phyloP scores from a whole-genome alignment of 2,113 vertebrate genomes.

The Oryzias javanicus region DNA sequence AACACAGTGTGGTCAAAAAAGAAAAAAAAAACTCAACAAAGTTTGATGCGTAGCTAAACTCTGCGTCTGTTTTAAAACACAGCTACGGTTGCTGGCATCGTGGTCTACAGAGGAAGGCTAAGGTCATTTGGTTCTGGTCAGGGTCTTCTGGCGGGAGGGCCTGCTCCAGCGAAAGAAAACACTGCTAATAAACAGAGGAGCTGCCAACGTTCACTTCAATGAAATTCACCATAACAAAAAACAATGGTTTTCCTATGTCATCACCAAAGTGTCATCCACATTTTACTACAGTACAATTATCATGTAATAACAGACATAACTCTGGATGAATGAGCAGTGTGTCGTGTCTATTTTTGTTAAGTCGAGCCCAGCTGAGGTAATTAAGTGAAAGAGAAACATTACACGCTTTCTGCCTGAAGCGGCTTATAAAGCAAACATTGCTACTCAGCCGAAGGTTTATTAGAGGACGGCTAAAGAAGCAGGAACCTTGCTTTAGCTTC shows the following conservation, averaged over 20 bases:
- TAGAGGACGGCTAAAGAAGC: slow-evolving; percentile 49
- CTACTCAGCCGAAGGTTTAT: slow-evolving; percentile 35
- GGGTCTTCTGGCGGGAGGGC: slow-evolving; percentile 54
- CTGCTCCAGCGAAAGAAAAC: slow-evolving; percentile 69
- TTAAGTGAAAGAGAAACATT: slow-evolving; percentile 54
- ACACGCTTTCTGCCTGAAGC: slow-evolving; percentile 46
- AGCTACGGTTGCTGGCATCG: slow-evolving; percentile 78
- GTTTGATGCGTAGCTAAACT: slow-evolving; percentile 73
- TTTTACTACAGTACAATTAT: slow-evolving; percentile 50
- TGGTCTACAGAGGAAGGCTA: slow-evolving; percentile 68
- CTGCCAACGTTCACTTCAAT: slow-evolving; percentile 61
- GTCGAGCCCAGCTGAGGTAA: slow-evolving; percentile 55
- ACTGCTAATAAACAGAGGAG: slow-evolving; percentile 64
- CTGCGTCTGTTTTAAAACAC: slow-evolving; percentile 75
- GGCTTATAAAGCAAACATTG: slow-evolving; percentile 43
- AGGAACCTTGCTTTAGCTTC: slow-evolving; percentile 54
- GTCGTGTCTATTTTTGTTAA: slow-evolving; percentile 62
- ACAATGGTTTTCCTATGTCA: slow-evolving; percentile 42
- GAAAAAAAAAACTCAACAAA: slow-evolving; percentile 68
- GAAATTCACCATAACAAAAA: slow-evolving; percentile 37
- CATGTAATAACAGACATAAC: slow-evolving; percentile 59
- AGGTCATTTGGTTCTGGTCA: slow-evolving; percentile 77
- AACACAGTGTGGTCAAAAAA: slow-evolving; percentile 66
- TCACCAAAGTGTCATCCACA: slow-evolving; percentile 56
- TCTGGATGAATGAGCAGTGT: slow-evolving; percentile 62